Evolutionary conservation across 2,113 vertebrate species (phyloP).

Genomic region (Psilopogon haemacephalus): DNA sequence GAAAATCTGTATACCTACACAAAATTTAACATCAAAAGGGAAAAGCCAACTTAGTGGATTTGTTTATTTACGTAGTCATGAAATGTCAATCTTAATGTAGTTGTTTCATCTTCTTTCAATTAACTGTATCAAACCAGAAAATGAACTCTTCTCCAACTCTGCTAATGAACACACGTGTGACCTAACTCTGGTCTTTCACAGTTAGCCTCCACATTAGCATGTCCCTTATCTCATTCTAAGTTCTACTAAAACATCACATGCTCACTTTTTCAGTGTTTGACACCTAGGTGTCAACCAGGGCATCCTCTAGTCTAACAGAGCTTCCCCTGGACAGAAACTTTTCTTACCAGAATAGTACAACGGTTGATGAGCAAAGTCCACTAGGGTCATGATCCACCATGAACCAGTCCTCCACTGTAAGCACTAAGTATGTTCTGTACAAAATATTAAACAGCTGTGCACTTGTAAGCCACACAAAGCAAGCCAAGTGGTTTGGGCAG

Average conservation of each 20-base stretch:
- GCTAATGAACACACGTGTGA: background rate
- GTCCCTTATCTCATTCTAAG: too few species aligned
- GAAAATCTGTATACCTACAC: background rate
- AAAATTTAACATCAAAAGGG: background rate
- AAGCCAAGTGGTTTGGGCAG: background rate
- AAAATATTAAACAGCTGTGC: background rate
- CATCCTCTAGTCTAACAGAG: background rate
- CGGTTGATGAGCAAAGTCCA: fast-evolving
- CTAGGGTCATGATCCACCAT: fast-evolving
- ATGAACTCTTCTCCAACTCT: background rate
- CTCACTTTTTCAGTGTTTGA: background rate
- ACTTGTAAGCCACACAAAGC: background rate
- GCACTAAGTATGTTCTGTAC: fast-evolving
- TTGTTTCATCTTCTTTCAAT: background rate
- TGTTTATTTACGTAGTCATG: background rate
- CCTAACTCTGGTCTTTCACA: background rate
- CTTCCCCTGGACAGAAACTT: background rate
- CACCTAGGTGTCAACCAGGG: background rate
- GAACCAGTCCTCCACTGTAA: fast-evolving
- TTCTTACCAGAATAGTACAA: background rate
- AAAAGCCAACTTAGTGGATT: background rate
- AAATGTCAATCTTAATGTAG: background rate
- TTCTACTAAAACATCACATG: background rate
- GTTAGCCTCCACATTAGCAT: background rate
- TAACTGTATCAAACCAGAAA: background rate